Evolutionary conservation across 2,888 invertebrate genomes (phyloP), one percentile per base, ranked within the genome.

Genomic region (Oscheius sp.): DNA sequence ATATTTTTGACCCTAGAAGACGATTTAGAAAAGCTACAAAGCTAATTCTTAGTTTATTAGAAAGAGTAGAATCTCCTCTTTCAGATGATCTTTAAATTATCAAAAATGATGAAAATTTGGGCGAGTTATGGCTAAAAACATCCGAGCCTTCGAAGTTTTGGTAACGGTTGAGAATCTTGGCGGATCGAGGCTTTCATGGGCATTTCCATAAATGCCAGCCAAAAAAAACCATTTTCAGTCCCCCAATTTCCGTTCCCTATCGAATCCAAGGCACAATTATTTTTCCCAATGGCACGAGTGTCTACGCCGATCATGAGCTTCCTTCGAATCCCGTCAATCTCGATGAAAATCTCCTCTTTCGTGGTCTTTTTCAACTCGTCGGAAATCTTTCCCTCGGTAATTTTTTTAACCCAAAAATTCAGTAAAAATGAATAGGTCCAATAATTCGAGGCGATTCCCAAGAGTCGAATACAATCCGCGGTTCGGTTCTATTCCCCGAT

Each of bases 201-300:
- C n/a, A n/a, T n/a, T n/a, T n/a, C n/a, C n/a, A n/a, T n/a, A n/a
- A n/a, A n/a, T n/a, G n/a, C n/a, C n/a, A n/a, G 45, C n/a, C n/a
- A 49, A 7, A n/a, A 49, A 49, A 49, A 7, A 49, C 18, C 2
- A 55, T 25, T 21, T 21, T 43, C 43, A 61, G 61, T 41, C 43
- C 66, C 1, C 21, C 43, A 2, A 66, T 52, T 21, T n/a, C 29
- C 25, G 29, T 52, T n/a, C 49, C 52, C n/a, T 66, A 52, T 52
- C 66, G 66, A 29, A 66, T 66, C n/a, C 66, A 66, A 29, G 66
- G 66, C 2, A 66, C 66, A 18, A 27, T 66, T 6, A 29, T 66
- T 9, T 66, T 52, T 21, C 66, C 66, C 7, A 66, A 66, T 52
- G 66, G 66, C 6, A 66, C 66, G 23, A 66, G 66, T 52, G 53